Conservation (phyloP, 2,888 invertebrate species). For the Leptinotarsa haldemani region DNA sequence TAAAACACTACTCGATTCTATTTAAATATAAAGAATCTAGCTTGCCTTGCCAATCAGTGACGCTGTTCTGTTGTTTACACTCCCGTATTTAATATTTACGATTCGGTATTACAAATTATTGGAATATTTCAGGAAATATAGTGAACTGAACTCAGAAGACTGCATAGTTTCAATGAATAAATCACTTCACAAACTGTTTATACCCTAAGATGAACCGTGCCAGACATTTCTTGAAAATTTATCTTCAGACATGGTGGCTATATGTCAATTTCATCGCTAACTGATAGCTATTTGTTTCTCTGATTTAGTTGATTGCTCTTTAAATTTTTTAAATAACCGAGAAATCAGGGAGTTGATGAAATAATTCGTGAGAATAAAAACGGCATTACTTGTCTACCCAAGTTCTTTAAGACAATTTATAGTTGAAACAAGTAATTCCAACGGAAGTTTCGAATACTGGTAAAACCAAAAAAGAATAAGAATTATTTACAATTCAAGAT, state of each 20-base stretch:
- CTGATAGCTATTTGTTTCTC: constrained; percentile 31
- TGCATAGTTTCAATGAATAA: constrained; percentile 15
- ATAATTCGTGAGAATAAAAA: too few species aligned
- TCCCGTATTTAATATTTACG: constrained; percentile 43
- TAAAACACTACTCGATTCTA: constrained; percentile 50
- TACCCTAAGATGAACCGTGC: constrained; percentile 12
- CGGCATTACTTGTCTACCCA: too few species aligned
- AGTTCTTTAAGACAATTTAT: too few species aligned
- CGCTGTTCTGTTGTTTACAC: constrained; percentile 54
- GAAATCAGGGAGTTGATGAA: neutral
- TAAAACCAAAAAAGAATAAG: too few species aligned
- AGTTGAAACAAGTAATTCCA: too few species aligned
- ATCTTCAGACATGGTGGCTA: constrained; percentile 18
- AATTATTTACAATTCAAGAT: too few species aligned
- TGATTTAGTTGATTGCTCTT: neutral
- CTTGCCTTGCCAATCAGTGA: constrained; percentile 58
- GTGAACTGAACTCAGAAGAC: constrained; percentile 16
- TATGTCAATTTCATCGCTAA: constrained; percentile 32
- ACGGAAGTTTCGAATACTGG: too few species aligned
- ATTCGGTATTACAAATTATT: constrained; percentile 42
- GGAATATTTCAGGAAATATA: constrained; percentile 39
- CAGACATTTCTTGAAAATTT: constrained; percentile 12
- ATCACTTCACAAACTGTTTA: constrained; percentile 10
- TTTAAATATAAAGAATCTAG: constrained; percentile 56
- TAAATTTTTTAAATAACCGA: neutral